phyloP scores from a whole-genome alignment of 2,797 vertebrate genomes.

The Cynodonichthys magdalenae region DNA sequence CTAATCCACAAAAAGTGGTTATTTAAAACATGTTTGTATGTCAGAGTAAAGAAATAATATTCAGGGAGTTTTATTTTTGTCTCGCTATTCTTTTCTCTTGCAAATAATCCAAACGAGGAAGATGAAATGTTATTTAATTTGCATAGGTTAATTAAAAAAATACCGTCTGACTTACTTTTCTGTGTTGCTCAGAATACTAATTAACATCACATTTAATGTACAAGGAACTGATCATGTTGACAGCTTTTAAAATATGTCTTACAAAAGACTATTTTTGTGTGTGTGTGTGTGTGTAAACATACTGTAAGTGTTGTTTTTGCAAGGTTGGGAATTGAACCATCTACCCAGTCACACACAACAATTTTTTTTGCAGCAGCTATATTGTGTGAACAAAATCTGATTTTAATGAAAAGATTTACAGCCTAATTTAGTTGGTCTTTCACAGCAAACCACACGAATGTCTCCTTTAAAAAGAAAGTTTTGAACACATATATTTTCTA shows the following conservation, averaged over 20 bases:
- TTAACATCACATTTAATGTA: slow-evolving; percentile 65
- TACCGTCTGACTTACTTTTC: slow-evolving; percentile 67
- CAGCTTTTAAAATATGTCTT: slow-evolving; percentile 32
- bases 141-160: slow-evolving; percentile 84
- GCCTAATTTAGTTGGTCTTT: no score
- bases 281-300: slow-evolving; percentile 5
- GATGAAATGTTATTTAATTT: slow-evolving; percentile 77
- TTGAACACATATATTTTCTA: no score
- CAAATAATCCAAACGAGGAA: slow-evolving; percentile 68
- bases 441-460: no score
- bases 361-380: no score
- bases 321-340: slow-evolving; percentile 22
- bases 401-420: no score
- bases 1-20: no score
- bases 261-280: slow-evolving; percentile 18
- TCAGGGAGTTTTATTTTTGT: slow-evolving; percentile 45
- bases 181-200: slow-evolving; percentile 74
- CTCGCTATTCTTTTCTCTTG: slow-evolving; percentile 53
- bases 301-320: slow-evolving; percentile 16
- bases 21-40: slow-evolving; percentile 5
- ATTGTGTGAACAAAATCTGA: no score
- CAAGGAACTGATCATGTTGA: slow-evolving; percentile 59
- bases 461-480: no score
- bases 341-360: background rate
- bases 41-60: slow-evolving; percentile 6